Percentiles rank a stretch among this genome's conserved stretches.
These are phyloP conservation scores for Crocidura indochinensis DNA, from an alignment of 2,797 vertebrate genomes.

Conservation along the genomic window DNA sequence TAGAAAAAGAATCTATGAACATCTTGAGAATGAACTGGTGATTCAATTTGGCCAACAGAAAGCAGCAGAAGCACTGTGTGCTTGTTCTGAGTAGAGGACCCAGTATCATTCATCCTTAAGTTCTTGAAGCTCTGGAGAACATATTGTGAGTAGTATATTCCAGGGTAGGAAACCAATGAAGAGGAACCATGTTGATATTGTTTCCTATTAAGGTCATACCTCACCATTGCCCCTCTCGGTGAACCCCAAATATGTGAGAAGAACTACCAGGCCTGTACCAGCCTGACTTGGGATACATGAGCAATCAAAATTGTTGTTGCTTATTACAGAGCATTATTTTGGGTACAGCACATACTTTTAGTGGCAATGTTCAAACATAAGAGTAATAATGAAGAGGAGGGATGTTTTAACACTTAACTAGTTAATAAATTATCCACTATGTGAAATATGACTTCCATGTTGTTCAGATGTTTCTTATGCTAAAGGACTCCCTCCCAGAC, in stretches of 20 bases:
- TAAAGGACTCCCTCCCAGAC: constrained; percentile 49
- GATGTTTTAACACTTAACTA: constrained; percentile 20
- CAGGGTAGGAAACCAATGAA: neutral
- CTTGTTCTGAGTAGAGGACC: neutral
- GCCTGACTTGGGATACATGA: neutral
- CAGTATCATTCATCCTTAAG: neutral
- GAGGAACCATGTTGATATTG: neutral
- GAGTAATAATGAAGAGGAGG: neutral
- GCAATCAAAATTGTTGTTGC: neutral
- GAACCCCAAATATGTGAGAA: neutral
- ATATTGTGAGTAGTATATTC: neutral
- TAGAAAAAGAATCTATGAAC: neutral
- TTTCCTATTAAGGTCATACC: neutral
- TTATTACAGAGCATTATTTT: neutral
- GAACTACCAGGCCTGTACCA: neutral
- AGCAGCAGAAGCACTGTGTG: neutral
- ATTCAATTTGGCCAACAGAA: too few species aligned
- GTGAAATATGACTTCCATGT: neutral
- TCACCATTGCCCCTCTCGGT: neutral
- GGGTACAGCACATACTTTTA: neutral
- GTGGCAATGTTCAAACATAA: neutral
- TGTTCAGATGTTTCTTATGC: neutral
- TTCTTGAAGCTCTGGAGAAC: neutral
- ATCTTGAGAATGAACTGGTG: too few species aligned
- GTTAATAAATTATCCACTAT: constrained; percentile 20